Conservation (phyloP, 2,888 invertebrate species). For the Latheticus oryzae region DNA sequence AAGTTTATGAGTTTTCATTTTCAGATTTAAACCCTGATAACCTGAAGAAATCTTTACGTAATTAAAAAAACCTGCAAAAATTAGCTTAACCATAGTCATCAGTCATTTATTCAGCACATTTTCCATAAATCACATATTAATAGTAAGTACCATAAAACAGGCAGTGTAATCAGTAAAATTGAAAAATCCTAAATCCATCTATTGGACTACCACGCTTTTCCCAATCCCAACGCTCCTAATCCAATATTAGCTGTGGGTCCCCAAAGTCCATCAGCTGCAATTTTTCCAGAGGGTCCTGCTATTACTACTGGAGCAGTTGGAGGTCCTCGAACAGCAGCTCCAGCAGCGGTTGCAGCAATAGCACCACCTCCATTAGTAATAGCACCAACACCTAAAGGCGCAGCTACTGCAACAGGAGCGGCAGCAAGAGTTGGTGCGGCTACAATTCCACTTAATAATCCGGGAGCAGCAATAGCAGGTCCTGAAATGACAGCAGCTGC, state of each 20-base stretch:
- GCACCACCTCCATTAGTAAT: slow-evolving; percentile 49
- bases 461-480: slow-evolving; percentile 27
- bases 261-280: slow-evolving; percentile 55
- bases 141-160: slow-evolving; percentile 14
- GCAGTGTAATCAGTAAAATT: too few species aligned
- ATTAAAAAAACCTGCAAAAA: too few species aligned
- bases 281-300: slow-evolving; percentile 54
- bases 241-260: slow-evolving; percentile 48
- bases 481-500: slow-evolving; percentile 25
- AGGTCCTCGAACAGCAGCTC: slow-evolving; percentile 56
- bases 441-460: not conserved
- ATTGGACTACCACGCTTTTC: slow-evolving; percentile 21
- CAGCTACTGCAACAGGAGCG: slow-evolving; percentile 16
- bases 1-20: too few species aligned
- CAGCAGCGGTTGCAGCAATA: slow-evolving; percentile 52
- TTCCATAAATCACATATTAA: slow-evolving; percentile 16
- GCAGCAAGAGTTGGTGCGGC: slow-evolving; percentile 7
- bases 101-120: slow-evolving; percentile 30
- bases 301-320: slow-evolving; percentile 55
- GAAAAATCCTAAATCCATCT: slow-evolving; percentile 6
- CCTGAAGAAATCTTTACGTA: too few species aligned
- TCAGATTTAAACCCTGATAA: too few species aligned
- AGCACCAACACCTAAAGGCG: slow-evolving; percentile 42
- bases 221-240: slow-evolving; percentile 9
- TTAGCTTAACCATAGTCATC: slow-evolving; percentile 12